A percentile compares a stretch with the other conserved stretches of the same genome.
Evolutionary conservation across 2,797 vertebrate species (phyloP).

Genomic region (Acanthopagrus latus): DNA sequence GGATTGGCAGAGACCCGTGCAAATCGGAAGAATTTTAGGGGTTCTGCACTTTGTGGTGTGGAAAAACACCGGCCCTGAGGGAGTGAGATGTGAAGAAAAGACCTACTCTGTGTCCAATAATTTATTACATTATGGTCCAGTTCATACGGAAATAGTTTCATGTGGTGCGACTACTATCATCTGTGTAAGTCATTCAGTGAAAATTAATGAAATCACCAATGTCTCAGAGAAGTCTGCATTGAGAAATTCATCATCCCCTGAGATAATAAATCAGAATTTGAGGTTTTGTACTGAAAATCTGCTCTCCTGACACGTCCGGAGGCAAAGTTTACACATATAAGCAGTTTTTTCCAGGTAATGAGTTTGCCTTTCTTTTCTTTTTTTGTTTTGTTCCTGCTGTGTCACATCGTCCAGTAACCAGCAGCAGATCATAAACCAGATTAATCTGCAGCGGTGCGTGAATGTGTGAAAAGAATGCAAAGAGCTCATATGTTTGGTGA

Average conservation of each 20-base stretch:
- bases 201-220: slow-evolving; percentile 28
- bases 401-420: too few species aligned
- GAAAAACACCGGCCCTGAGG: slow-evolving; percentile 53
- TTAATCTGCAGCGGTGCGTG: too few species aligned
- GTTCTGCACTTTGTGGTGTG: slow-evolving; percentile 48
- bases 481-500: too few species aligned
- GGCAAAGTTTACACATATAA: background rate
- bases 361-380: too few species aligned
- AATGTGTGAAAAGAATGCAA: too few species aligned
- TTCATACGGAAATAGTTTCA: slow-evolving; percentile 25
- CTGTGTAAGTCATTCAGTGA: slow-evolving; percentile 12
- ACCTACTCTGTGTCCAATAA: slow-evolving; percentile 6
- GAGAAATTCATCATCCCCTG: background rate
- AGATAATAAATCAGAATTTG: slow-evolving; percentile 8
- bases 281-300: background rate
- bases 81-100: slow-evolving; percentile 36
- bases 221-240: background rate
- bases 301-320: background rate
- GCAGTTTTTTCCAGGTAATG: too few species aligned
- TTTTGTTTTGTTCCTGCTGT: too few species aligned
- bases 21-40: slow-evolving; percentile 50
- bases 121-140: slow-evolving; percentile 1
- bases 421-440: too few species aligned
- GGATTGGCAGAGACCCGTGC: slow-evolving; percentile 68
- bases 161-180: slow-evolving; percentile 1